Evolutionary conservation across 2,113 vertebrate genomes (phyloP), one percentile per base, ranked within the genome.

Genomic region (Corvus hawaiiensis): DNA sequence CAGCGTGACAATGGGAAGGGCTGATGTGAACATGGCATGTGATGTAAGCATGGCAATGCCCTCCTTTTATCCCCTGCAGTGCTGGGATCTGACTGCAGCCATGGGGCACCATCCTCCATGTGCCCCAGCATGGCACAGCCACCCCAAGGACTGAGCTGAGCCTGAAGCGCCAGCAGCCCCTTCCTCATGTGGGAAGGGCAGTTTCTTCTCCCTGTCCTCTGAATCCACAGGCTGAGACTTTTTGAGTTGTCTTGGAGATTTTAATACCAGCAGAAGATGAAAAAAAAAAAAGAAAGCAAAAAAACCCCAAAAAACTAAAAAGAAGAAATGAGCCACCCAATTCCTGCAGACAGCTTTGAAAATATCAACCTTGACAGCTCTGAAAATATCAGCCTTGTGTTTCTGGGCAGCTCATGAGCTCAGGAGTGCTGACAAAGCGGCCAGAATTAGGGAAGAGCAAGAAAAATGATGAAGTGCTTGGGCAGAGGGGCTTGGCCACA

Each of bases 91-190:
- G 44, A 33, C 9, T 19, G n/a, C 13, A 59, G 35, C 30, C 35
- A 39, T 32, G 30, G 30, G 24, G 7, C 6, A 79, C 27, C 18
- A 3, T 23, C 55, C 49, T 13, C 41, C 3, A 0, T 0, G 0
- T 9, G 10, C 8, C 9, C 28, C 49, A 75, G 58, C 15, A 32
- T 0, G 3, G 59, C 52, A 32, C 2, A 3, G 32, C 15, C 35
- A 30, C 49, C 7, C 44, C 5, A 1, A 37, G 17, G 10, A 39
- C 39, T 52, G 28, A 62, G 26, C 63, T 56, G 33, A 80, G 27
- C 64, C 37, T 1, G 0, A 19, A 74, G 9, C 2, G 4, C 23
- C 8, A 26, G 6, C 7, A 2, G 58, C 3, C 1, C 19, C 32
- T 69, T 68, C 59, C n/a, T 78, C 24, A 1, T 0, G 3, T 51